Conservation (phyloP, 1,140 invertebrate genomes). For the Phocides pigmalion region DNA sequence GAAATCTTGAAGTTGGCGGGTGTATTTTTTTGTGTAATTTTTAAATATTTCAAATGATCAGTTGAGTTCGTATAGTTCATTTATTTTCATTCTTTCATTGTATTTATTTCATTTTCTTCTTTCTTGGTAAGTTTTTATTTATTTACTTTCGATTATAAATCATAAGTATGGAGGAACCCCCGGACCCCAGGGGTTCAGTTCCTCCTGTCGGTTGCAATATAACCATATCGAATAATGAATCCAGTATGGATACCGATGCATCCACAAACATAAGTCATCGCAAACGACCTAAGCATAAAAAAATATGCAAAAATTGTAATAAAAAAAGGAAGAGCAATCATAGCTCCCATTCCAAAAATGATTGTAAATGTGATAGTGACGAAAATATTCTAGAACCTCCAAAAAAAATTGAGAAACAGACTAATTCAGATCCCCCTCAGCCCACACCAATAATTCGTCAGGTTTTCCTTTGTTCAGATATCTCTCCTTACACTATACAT, state of each 20-base stretch:
- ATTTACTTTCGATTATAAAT: background rate
- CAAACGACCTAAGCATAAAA: background rate
- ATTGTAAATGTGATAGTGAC: constrained; percentile 6
- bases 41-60: background rate
- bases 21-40: background rate
- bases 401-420: too few species aligned
- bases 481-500: too few species aligned
- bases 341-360: background rate
- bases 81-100: background rate
- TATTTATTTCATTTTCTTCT: background rate
- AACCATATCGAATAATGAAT: background rate
- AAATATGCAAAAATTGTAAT: background rate
- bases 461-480: too few species aligned
- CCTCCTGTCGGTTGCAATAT: background rate
- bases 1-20: constrained; percentile 7
- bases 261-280: background rate
- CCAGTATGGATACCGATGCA: constrained; percentile 3
- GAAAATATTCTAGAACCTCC: too few species aligned
- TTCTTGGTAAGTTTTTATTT: background rate
- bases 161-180: background rate
- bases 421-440: too few species aligned
- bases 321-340: background rate
- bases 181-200: constrained; percentile 9
- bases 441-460: too few species aligned
- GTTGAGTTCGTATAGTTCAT: background rate